Percentiles rank a stretch among this genome's conserved stretches.
phyloP scores from a whole-genome alignment of 2,888 invertebrate species.

The Timema podura region DNA sequence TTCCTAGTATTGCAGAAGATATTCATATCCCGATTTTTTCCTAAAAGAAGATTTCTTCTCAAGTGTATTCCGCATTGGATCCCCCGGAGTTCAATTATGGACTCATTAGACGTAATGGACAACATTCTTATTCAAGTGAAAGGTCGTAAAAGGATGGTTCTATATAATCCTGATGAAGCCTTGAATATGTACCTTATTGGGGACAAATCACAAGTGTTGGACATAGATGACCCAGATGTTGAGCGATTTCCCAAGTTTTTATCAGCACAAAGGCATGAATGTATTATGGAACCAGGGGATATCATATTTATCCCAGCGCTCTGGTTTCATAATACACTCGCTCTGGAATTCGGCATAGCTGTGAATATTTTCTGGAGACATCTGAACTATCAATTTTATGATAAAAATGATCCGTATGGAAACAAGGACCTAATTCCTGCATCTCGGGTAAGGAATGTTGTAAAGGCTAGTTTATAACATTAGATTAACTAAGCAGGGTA shows the following conservation, averaged over 20 bases:
- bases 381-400: slow-evolving; percentile 45
- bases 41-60: slow-evolving; percentile 46
- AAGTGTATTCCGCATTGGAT: slow-evolving; percentile 51
- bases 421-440: slow-evolving; percentile 51
- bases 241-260: slow-evolving; percentile 46
- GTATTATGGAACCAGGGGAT: slow-evolving; percentile 47
- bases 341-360: slow-evolving; percentile 48
- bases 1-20: slow-evolving; percentile 47
- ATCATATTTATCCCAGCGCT: slow-evolving; percentile 53
- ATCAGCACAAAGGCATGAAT: slow-evolving; percentile 43
- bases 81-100: slow-evolving; percentile 49
- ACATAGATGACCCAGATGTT: slow-evolving; percentile 48
- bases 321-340: slow-evolving; percentile 54
- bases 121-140: slow-evolving; percentile 49
- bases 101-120: slow-evolving; percentile 57
- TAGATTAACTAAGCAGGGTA: too few relatives aligned
- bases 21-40: slow-evolving; percentile 46
- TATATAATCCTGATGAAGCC: slow-evolving; percentile 49
- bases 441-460: slow-evolving; percentile 37
- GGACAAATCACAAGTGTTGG: slow-evolving; percentile 51
- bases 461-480: too few relatives aligned
- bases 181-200: slow-evolving; percentile 50
- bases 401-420: slow-evolving; percentile 52
- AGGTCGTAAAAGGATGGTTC: slow-evolving; percentile 48
- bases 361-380: slow-evolving; percentile 55